Evolutionary conservation across 2,888 invertebrate genomes (phyloP), one percentile per base, ranked within the genome.

Genomic region (Conops quadrifasciatus): DNA sequence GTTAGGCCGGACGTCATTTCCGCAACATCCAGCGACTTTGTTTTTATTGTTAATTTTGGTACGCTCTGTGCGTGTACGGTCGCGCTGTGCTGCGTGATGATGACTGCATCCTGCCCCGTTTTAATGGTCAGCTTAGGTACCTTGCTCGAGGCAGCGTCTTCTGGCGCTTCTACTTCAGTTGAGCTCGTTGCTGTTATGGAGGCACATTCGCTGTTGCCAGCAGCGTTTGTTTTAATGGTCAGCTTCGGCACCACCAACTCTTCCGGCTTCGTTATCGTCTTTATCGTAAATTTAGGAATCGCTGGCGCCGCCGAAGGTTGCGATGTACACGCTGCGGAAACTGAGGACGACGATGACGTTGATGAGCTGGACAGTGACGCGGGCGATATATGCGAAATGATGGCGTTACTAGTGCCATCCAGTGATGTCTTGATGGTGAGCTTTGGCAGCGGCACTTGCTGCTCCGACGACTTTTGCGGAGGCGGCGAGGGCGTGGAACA

Each of bases 271-370:
- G 78, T 76, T 73, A 83, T 80, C 43, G 88, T 87, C 83, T 90
- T 90, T 53, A 89, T 89, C 68, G 89, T 89, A 71, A 90, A 86
- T 85, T 89, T 89, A 78, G 90, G 89, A 80, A 89, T 72, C 64
- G 75, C 72, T 3, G 77, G 75, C 9, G 78, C 59, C 28, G 76
- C 68, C 1, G 76, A 71, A 11, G 75, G 69, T 28, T 72, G 72
- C 3, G 58, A 74, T 2, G 75, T 60, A 16, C 69, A 24, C 13
- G 68, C 65, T 1, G 75, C 9, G 4, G 36, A 36, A 36, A 36
- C 9, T 9, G 75, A 74, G 7, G 78, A 70, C 28, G 76, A 73
- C 9, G 76, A 73, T 7, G 75, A 72, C 21, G 72, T 71, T 2
- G 76, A 73, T 5, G 77, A 75, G 11, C 75, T 72, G 21, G 76